Conservation (phyloP, 2,888 invertebrate genomes). For the Auanema freiburgensis region DNA sequence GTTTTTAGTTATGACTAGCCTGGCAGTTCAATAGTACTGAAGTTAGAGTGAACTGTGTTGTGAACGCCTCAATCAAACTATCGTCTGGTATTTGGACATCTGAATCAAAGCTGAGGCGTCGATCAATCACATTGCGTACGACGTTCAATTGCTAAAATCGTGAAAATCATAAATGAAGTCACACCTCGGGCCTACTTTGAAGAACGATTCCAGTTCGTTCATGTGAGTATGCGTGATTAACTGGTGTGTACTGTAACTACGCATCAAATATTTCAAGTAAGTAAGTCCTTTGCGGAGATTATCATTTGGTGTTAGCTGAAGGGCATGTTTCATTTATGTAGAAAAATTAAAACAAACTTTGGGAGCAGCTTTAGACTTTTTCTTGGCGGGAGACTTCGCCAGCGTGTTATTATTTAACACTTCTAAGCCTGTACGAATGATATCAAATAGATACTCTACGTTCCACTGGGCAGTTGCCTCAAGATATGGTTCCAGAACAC, state of each 20-base stretch:
- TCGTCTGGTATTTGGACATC: no score
- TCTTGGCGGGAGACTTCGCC: neutral
- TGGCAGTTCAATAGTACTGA: no score
- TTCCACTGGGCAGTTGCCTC: conserved; percentile 5
- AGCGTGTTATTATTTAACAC: neutral
- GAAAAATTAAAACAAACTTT: no score
- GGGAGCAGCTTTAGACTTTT: neutral
- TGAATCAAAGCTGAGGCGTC: no score
- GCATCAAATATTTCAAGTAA: conserved; percentile 5
- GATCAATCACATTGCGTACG: no score
- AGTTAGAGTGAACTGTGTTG: no score
- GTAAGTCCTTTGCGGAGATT: neutral
- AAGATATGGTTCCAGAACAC: neutral
- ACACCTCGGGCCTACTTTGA: conserved; percentile 5
- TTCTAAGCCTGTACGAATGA: conserved; percentile 3
- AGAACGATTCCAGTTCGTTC: neutral
- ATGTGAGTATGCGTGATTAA: neutral
- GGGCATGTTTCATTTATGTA: neutral
- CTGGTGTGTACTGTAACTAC: neutral
- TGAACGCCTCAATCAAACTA: no score
- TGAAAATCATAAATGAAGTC: no score
- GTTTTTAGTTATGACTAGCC: no score
- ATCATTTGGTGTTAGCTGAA: conserved; percentile 6
- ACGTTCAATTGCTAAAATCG: no score
- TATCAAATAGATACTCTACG: neutral